Conservation (phyloP, 2,797 vertebrate species). For the Atherinosoma microstoma region DNA sequence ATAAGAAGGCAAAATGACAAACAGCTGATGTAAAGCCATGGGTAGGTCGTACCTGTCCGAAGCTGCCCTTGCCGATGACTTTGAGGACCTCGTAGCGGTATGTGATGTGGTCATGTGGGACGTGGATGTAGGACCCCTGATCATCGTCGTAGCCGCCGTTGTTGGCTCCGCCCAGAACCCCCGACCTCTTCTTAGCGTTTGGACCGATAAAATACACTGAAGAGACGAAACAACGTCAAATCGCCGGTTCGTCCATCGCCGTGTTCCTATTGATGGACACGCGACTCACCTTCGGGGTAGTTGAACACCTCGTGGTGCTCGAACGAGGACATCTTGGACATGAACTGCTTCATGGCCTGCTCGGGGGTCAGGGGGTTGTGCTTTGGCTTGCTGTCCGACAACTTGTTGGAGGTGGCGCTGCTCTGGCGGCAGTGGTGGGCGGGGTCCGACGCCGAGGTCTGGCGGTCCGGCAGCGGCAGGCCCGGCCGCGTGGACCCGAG, state of each 20-base stretch:
- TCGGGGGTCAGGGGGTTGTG: conserved; percentile 86
- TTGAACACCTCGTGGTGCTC: conserved; percentile 97
- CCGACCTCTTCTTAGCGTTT: conserved; percentile 94
- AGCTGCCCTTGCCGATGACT: conserved; percentile 98
- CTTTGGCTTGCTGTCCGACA: conserved; percentile 90
- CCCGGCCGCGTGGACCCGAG: conserved; percentile 84
- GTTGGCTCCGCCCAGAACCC: conserved; percentile 93
- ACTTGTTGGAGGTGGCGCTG: conserved; percentile 91
- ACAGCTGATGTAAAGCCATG: background rate
- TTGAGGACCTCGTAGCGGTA: conserved; percentile 98
- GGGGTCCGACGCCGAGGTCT: conserved; percentile 76
- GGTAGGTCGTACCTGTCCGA: conserved; percentile 88
- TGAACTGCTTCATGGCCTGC: conserved; percentile 97
- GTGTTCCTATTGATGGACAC: too few relatives aligned
- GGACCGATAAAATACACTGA: conserved; percentile 92
- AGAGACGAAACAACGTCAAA: background rate
- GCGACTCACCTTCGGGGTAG: conserved; percentile 86
- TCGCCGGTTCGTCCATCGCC: too few relatives aligned
- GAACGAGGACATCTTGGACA: conserved; percentile 94
- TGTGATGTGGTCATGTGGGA: conserved; percentile 95
- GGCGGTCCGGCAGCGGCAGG: conserved; percentile 88
- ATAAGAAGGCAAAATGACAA: background rate
- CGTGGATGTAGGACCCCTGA: conserved; percentile 98
- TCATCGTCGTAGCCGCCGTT: conserved; percentile 96
- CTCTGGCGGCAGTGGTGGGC: conserved; percentile 90